Conservation (phyloP, 2,797 vertebrate species). For the Threskiornis aethiopicus region DNA sequence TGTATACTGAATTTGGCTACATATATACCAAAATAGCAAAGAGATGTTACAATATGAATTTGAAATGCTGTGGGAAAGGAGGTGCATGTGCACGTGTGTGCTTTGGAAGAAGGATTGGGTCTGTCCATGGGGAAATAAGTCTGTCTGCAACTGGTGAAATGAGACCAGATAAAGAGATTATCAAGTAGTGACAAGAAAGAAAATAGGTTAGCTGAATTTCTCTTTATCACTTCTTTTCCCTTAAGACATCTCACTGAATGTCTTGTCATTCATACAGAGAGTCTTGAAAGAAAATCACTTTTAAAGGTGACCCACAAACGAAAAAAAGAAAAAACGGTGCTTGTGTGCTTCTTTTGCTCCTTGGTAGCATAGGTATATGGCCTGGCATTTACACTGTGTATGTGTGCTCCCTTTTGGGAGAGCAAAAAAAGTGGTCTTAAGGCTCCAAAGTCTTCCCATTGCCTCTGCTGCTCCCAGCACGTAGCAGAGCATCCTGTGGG, state of each 20-base stretch:
- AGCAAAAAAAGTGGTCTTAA: background rate
- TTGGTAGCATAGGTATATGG: no score
- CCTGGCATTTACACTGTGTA: background rate
- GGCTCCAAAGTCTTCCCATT: background rate
- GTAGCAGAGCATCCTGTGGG: fast-evolving
- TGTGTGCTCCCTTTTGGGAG: background rate
- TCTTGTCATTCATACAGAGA: background rate
- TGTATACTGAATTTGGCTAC: background rate
- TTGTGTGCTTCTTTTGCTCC: background rate
- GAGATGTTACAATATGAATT: background rate
- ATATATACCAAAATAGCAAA: background rate
- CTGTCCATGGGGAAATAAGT: slow-evolving; percentile 12
- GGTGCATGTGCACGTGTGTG: fast-evolving
- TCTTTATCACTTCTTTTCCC: slow-evolving; percentile 10
- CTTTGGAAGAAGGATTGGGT: background rate
- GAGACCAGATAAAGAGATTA: slow-evolving; percentile 44
- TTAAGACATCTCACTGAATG: background rate
- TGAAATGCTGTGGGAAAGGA: background rate
- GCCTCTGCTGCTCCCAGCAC: background rate
- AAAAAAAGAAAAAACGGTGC: background rate
- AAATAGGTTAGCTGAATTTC: slow-evolving; percentile 31
- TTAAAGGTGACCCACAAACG: slow-evolving; percentile 6
- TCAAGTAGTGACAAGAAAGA: background rate
- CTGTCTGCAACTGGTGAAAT: slow-evolving; percentile 50
- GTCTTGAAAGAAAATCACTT: background rate